phyloP scores from a whole-genome alignment of 2,113 vertebrate genomes.

The Gambusia affinis region DNA sequence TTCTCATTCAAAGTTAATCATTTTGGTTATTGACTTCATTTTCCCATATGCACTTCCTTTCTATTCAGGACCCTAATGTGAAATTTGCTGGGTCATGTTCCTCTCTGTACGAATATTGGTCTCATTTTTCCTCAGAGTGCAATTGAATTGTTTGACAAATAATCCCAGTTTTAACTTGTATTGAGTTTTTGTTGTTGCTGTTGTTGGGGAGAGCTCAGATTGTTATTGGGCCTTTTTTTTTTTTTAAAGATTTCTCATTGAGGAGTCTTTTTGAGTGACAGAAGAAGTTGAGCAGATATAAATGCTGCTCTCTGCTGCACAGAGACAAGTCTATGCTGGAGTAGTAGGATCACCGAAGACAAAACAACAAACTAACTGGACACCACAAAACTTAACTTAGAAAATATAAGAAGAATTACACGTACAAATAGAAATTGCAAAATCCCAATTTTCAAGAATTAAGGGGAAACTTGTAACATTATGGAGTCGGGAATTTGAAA shows the following conservation, averaged over 20 bases:
- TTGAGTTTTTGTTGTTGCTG: too few species aligned
- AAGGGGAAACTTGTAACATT: too few species aligned
- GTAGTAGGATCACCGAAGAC: too few species aligned
- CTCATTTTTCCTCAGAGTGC: not conserved
- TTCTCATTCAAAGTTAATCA: conserved; percentile 3
- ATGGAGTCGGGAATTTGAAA: too few species aligned
- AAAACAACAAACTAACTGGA: too few species aligned
- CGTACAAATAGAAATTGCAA: too few species aligned
- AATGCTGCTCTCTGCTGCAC: not conserved
- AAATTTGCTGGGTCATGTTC: not conserved
- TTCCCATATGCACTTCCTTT: conserved; percentile 3
- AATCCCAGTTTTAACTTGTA: not conserved
- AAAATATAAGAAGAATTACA: too few species aligned
- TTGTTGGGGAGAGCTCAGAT: not conserved
- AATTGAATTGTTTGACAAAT: not conserved
- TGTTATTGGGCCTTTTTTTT: not conserved
- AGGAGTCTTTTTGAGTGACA: not conserved
- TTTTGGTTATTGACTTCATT: not conserved
- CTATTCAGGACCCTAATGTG: conserved; percentile 15
- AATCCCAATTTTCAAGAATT: too few species aligned
- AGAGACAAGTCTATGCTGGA: too few species aligned
- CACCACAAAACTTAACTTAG: too few species aligned
- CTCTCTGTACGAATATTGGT: not conserved
- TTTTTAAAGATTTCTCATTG: not conserved
- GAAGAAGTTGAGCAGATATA: not conserved